Evolutionary conservation across 2,888 invertebrate genomes (phyloP), one percentile per base, ranked within the genome.

Genomic region (Netelia virgata): DNA sequence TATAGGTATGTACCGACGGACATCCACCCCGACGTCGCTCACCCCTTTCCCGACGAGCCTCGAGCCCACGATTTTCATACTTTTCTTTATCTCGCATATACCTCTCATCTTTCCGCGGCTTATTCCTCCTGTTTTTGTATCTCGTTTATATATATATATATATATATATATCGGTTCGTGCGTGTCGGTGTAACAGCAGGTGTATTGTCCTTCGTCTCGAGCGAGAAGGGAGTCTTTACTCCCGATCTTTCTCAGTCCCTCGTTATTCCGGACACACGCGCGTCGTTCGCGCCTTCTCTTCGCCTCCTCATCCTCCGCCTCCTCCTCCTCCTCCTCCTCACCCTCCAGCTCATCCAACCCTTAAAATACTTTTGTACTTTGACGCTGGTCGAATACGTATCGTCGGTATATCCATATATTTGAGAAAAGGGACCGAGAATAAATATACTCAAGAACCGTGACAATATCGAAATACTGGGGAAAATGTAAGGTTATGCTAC

Each of bases 251-350:
- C 23, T 18, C 59, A n/a, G 18, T 18, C 18, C 61, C 28, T 77
- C 77, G 28, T 77, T 77, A 77, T 77, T 78, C 69, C 69, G 20
- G 61, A 61, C 53, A 68, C 77, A 69, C 61, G 68, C 68, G 55
- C 55, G 23, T 69, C 82, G 79, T 83, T 82, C 70, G 82, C 77
- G 76, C 43, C 73, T 55, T 83, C 50, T 81, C 68, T 80, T 64
- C 70, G 68, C 20, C 41, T 70, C 70, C n/a, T n/a, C n/a, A n/a
- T n/a, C 23, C 70, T 36, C 69, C 5, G 23, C 16, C 63, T 47
- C 43, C 28, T 36, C 63, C n/a, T n/a, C 23, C 70, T 36, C 69
- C 5, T 43, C 16, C 63, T 47, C 43, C 28, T 36, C 63, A 1
- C 1, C 47, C 3, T 3, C 14, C 47, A 14, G 1, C 47, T 5